Conservation (phyloP, 2,888 invertebrate species). For the Neocrepidodera transversa region DNA sequence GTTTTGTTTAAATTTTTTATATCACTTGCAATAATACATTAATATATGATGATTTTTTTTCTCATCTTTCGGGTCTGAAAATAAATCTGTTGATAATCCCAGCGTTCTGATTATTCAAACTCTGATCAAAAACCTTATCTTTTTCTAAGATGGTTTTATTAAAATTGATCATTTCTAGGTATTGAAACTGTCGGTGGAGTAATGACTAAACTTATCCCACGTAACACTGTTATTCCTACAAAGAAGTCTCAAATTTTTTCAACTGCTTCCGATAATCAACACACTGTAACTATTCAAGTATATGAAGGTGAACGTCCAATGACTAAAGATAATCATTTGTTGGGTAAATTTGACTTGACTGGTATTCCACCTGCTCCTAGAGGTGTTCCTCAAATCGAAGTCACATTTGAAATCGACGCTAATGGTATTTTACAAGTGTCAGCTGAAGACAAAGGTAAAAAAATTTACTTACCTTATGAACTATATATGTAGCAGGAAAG, state of each 20-base stretch:
- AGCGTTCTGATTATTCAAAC: conserved; percentile 5
- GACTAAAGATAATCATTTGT: conserved; percentile 99
- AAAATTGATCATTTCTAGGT: conserved; percentile 41
- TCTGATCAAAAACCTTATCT: not conserved
- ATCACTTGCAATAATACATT: not conserved
- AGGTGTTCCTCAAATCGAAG: conserved; percentile 94
- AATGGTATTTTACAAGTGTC: conserved; percentile 95
- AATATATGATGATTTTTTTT: conserved; percentile 9
- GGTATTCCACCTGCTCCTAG: conserved; percentile 95
- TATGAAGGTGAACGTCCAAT: conserved; percentile 99
- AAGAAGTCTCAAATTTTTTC: conserved; percentile 99
- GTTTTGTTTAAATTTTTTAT: not conserved
- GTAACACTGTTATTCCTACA: conserved; percentile 99
- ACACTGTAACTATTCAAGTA: conserved; percentile 98
- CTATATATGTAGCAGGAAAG: not conserved
- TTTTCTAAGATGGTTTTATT: too few relatives aligned
- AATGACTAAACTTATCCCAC: conserved; percentile 97
- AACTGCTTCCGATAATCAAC: conserved; percentile 98
- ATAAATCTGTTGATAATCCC: conserved; percentile 1
- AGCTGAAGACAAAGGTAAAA: conserved; percentile 93
- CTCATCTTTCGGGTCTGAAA: conserved; percentile 14
- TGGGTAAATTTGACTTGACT: conserved; percentile 98
- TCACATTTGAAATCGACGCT: conserved; percentile 93
- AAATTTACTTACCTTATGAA: not conserved
- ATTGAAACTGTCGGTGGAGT: conserved; percentile 99